phyloP scores from a whole-genome alignment of 2,888 invertebrate genomes.

The Ophion obscuratus region DNA sequence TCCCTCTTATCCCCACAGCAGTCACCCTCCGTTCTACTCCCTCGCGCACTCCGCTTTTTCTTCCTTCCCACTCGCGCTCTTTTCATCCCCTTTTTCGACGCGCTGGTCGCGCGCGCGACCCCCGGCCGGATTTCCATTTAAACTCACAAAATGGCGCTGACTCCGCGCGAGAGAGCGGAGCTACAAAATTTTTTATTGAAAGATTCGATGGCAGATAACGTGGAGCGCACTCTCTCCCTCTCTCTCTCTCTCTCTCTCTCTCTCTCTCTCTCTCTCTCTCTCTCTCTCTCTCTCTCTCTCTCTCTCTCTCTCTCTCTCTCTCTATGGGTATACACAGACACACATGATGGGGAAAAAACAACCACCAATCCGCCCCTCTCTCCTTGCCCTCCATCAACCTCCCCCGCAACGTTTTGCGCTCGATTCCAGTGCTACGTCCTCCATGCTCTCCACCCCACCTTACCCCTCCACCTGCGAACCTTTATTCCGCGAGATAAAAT shows the following conservation, averaged over 20 bases:
- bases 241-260: background rate
- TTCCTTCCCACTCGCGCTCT: slow-evolving; percentile 67
- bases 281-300: slow-evolving; percentile 6
- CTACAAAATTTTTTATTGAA: slow-evolving; percentile 84
- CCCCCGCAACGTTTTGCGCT: slow-evolving; percentile 22
- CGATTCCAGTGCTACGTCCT: slow-evolving; percentile 58
- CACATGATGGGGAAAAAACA: slow-evolving; percentile 49
- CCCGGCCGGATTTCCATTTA: slow-evolving; percentile 83
- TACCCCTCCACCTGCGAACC: slow-evolving; percentile 48
- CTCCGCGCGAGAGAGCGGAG: slow-evolving; percentile 76
- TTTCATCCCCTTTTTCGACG: slow-evolving; percentile 71
- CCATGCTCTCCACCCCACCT: slow-evolving; percentile 38
- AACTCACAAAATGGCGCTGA: slow-evolving; percentile 84
- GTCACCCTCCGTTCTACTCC: slow-evolving; percentile 37
- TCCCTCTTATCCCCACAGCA: slow-evolving; percentile 44
- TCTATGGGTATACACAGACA: slow-evolving; percentile 5
- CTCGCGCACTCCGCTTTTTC: slow-evolving; percentile 31
- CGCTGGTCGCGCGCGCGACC: slow-evolving; percentile 59
- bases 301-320: slow-evolving; percentile 1
- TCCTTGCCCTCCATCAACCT: background rate
- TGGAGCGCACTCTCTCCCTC: slow-evolving; percentile 44
- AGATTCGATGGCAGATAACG: slow-evolving; percentile 83
- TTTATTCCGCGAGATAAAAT: slow-evolving; percentile 72
- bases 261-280: background rate
- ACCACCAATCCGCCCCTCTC: slow-evolving; percentile 27